Evolutionary conservation across 30 jellyfish, hydroid and myxozoan genomes (phyloP).

Genomic region (Catostylus mosaicus): DNA sequence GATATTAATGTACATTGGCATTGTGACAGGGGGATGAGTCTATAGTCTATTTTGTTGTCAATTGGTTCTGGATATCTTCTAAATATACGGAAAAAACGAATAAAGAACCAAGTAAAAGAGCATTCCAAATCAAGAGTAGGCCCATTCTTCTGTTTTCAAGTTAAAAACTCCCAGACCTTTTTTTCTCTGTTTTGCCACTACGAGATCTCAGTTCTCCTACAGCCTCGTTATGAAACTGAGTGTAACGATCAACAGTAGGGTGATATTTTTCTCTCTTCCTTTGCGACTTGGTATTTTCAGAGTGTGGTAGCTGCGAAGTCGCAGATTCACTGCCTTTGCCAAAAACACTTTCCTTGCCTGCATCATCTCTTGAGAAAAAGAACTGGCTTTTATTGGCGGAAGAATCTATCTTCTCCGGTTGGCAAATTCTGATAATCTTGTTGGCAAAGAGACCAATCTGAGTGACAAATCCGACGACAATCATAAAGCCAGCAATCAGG

Average conservation of each 20-base stretch:
- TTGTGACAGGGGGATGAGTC: no score
- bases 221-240: not conserved
- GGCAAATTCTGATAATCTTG: not conserved
- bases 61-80: no score
- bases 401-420: not conserved
- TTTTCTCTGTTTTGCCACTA: not conserved
- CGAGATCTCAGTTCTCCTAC: not conserved
- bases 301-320: not conserved
- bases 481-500: conserved; percentile 39
- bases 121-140: no score
- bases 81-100: no score
- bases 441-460: conserved; percentile 70
- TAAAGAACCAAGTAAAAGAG: no score
- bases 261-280: not conserved
- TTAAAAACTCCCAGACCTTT: not conserved
- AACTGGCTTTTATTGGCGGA: not conserved
- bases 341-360: not conserved
- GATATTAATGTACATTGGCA: no score
- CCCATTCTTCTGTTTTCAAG: no score
- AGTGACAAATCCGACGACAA: conserved; percentile 49
- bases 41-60: no score
- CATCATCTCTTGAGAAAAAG: not conserved
- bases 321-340: not conserved
- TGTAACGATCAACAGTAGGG: not conserved
- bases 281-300: not conserved